These are phyloP conservation scores for Colletes latitarsis DNA, from an alignment of 1,140 invertebrate species.

Conservation along the genomic window DNA sequence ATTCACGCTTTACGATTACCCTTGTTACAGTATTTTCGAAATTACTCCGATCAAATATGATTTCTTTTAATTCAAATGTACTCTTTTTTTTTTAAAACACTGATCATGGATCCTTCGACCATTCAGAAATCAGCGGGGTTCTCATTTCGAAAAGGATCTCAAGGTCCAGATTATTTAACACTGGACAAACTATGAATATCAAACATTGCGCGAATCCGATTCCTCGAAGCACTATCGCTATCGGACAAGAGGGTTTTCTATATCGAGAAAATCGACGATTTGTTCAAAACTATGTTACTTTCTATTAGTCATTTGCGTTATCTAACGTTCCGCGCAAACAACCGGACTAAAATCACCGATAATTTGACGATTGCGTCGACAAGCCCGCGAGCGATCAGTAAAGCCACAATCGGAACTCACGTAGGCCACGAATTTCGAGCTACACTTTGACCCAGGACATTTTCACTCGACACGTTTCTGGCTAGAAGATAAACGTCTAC, in stretches of 20 bases:
- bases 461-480: no score
- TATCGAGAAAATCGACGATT: not conserved
- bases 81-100: not conserved
- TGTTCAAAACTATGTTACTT: not conserved
- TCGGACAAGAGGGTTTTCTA: not conserved
- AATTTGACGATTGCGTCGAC: slow-evolving; percentile 14
- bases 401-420: slow-evolving; percentile 1
- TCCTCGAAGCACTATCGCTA: not conserved
- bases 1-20: slow-evolving; percentile 5
- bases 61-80: not conserved
- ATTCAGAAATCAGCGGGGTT: no score
- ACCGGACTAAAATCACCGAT: slow-evolving; percentile 1
- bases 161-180: not conserved
- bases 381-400: not conserved
- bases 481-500: no score
- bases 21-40: not conserved
- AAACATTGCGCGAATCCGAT: not conserved
- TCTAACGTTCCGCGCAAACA: slow-evolving; percentile 6
- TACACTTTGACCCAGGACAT: not conserved
- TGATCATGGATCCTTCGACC: no score
- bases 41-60: not conserved
- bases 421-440: slow-evolving; percentile 17
- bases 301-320: slow-evolving; percentile 38
- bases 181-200: not conserved
- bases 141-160: not conserved